Percentiles rank a stretch among this genome's conserved stretches.
Conservation (phyloP, 2,113 vertebrate genomes). For the Vulpes ferrilata region DNA sequence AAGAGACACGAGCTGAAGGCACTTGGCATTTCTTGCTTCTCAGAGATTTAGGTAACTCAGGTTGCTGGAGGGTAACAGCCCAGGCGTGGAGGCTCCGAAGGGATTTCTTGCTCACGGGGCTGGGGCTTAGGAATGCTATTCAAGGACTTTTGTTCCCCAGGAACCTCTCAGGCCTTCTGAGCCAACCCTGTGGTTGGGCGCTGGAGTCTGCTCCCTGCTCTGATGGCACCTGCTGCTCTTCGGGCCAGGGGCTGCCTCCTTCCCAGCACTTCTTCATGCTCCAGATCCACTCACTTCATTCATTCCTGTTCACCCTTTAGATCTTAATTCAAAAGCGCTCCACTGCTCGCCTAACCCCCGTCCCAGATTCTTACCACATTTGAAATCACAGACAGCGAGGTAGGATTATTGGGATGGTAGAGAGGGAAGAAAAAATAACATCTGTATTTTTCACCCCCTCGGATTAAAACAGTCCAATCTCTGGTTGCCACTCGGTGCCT, state of each 20-base stretch:
- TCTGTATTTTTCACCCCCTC: neutral
- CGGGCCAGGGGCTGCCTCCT: neutral
- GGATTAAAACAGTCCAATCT: neutral
- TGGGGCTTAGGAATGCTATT: neutral
- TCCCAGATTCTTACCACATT: neutral
- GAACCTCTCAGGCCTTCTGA: neutral
- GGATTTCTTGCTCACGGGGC: constrained; percentile 35
- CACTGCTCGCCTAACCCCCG: neutral
- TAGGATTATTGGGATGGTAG: neutral
- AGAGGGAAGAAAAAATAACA: neutral
- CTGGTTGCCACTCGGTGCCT: neutral
- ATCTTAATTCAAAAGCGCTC: neutral
- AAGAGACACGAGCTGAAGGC: constrained; percentile 69
- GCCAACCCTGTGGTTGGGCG: neutral
- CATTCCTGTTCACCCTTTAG: neutral
- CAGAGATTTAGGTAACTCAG: constrained; percentile 23
- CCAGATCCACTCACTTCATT: neutral
- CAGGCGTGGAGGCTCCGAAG: neutral
- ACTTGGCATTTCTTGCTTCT: constrained; percentile 48
- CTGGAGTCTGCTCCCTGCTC: neutral
- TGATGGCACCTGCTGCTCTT: neutral
- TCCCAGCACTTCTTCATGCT: neutral
- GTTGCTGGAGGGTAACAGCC: neutral
- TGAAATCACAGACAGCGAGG: neutral
- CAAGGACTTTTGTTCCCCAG: neutral